Evolutionary conservation across 2,797 vertebrate genomes (phyloP), one percentile per base, ranked within the genome.

Genomic region (Perdix hodgsoniae): DNA sequence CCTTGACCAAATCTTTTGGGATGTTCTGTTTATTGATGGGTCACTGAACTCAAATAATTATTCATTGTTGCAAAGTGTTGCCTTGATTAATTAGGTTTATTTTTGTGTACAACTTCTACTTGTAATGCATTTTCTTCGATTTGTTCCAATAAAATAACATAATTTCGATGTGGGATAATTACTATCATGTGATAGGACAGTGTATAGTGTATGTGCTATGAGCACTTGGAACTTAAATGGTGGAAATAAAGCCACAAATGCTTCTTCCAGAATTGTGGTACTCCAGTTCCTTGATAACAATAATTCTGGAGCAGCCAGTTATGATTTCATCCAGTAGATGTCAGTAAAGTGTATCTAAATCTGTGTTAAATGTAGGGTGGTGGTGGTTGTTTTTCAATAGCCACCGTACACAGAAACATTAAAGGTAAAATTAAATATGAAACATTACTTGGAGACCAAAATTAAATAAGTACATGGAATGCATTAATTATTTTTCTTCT

Each of bases 241-340:
- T 79, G 44, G 27, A 9, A 47, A 60, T 66, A 67, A 72, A 94
- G 70, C 45, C 24, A 61, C 19, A 45, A 13, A 24, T 39, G 11
- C 49, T 82, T 35, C 9, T 77, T 70, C 54, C 35, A 19, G 14
- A 77, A 47, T 2, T 59, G 29, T 37, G 45, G 37, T 11, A 10
- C 17, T 88, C 11, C 15, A 23, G 0, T 42, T 59, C n/a, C 44
- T 49, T 31, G 65, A 66, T 66, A 26, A 39, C 7, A 33, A 42
- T 74, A 3, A 0, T 4, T 13, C 12, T 87, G 50, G 49, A 50
- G 31, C 4, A 35, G 33, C 50, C 44, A 79, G 27, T 39, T 74
- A 27, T 22, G 17, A 29, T 13, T 93, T 75, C 44, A 45, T 40
- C 93, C 91, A 88, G 92, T 29, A 94, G 93, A 65, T 83, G 85